Base-by-base conservation (phyloP, 2,888 invertebrate genomes). In the Trissolcus japonicus region DNA sequence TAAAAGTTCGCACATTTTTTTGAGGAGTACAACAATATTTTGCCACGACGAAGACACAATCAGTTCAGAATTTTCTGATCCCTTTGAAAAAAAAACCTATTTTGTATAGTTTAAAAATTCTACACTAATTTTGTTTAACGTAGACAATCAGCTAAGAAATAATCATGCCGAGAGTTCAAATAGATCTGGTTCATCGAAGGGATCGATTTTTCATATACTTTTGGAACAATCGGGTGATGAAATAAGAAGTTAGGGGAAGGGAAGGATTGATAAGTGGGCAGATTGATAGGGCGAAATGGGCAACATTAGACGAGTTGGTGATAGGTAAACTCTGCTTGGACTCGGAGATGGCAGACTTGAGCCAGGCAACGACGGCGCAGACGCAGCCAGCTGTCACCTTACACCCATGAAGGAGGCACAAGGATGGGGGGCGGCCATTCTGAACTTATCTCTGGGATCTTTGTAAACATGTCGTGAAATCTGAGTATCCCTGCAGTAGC, bases 381-480 rank as follows among this genome's bases (percentile, higher is more conserved):
- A 84, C 87, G 86, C 85, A 83, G 86, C 87, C 88, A 88, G 88
- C 88, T 88, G 88, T 88, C 88, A 88, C 88, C 88, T 88, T 88
- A 88, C 86, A 88, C 88, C 88, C 83, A 85, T 85, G 86, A 83
- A 84, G 85, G 83, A 85, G 85, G 84, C 83, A 85, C 81, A 83
- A 83, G 85, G 82, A 84, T 84, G 84, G 84, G 84, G 84, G 84
- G 84, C 86, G 87, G 87, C 88, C 88, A 87, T 88, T 88, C 88
- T 87, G 87, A 88, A 89, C 89, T 88, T 89, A 89, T 89, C 89
- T 89, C 88, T 87, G 87, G 88, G 88, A 88, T 89, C 89, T 88
- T 89, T 88, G 88, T 89, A 89, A 89, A 89, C 89, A 89, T 87
- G 88, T 88, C 89, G 89, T 89, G 89, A 89, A 89, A 89, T 88